Evolutionary conservation across 1,140 invertebrate genomes (phyloP).

Genomic region (Atta texana): DNA sequence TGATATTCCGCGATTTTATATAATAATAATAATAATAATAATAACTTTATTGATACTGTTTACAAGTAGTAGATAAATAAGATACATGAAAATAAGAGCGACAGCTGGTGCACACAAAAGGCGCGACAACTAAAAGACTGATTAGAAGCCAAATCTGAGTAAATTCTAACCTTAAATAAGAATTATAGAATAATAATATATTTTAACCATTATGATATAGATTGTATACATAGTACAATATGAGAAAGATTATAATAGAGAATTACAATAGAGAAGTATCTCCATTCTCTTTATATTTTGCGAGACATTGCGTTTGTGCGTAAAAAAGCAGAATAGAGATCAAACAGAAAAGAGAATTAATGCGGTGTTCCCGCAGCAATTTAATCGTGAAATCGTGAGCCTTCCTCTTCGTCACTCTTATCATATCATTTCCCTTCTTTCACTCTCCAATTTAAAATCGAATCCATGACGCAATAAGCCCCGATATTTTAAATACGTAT

Average conservation of each 20-base stretch:
- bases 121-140: no score
- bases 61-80: no score
- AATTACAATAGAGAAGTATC: not conserved
- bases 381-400: constrained; percentile 13
- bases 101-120: no score
- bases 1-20: not conserved
- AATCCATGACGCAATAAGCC: not conserved
- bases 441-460: not conserved
- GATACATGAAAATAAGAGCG: no score
- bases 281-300: not conserved
- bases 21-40: no score
- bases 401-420: not conserved
- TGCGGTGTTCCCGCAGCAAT: constrained; percentile 1
- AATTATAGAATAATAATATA: no score
- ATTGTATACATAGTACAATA: no score
- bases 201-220: no score
- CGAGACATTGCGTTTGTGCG: constrained; percentile 20
- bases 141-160: no score
- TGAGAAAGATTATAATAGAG: no score
- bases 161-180: no score
- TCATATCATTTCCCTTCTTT: not conserved
- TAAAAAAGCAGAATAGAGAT: constrained; percentile 42
- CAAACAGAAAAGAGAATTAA: constrained; percentile 19
- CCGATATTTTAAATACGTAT: constrained; percentile 27
- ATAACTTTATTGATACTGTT: no score